Evolutionary conservation across 2,113 vertebrate genomes (phyloP), one percentile per base, ranked within the genome.

Genomic region (Microcebus jonahi): DNA sequence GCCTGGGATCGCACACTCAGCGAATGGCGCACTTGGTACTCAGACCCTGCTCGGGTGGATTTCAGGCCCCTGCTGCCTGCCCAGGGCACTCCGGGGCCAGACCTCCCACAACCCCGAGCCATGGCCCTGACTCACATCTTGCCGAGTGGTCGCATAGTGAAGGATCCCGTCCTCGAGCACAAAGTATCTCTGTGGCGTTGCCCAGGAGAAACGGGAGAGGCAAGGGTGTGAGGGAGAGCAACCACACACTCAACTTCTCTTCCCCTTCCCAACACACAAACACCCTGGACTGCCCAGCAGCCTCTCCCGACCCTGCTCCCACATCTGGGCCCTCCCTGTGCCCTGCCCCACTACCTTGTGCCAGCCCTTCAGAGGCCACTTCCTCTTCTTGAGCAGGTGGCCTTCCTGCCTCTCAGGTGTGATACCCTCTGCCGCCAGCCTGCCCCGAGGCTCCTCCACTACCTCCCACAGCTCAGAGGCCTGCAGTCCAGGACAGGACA

Each of bases 321-420:
- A 3, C 25, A 3, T 1, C 36, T 0, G n/a, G 90, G 91, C 68
- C 87, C 68, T 29, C 79, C 88, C 91, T 8, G 23, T 3, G 59
- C 91, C 59, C 77, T 14, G n/a, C 94, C 53, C 91, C 71, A 3
- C 98, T 95, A 99, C 99, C 99, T 99, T 99, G 98, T 99, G 99
- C 99, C 99, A 99, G 91, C 99, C 99, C 97, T 99, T 99, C 77
- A 99, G 98, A 3, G 99, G 99, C 98, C 99, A 99, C 97, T 99
- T 99, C 95, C 99, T 99, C 98, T 99, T 99, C 98, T 99, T 99
- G 97, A 99, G 99, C 98, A 99, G 97, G 97, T 99, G 99, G 0
- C 99, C 99, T 97, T 99, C 99, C 92, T 99, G 99, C 80, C 99
- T 98, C 53, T 98, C 99, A 0, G 98, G 99, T 95, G 96, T 93